Evolutionary conservation across 2,797 vertebrate species (phyloP).

Genomic region (Pampus argenteus): DNA sequence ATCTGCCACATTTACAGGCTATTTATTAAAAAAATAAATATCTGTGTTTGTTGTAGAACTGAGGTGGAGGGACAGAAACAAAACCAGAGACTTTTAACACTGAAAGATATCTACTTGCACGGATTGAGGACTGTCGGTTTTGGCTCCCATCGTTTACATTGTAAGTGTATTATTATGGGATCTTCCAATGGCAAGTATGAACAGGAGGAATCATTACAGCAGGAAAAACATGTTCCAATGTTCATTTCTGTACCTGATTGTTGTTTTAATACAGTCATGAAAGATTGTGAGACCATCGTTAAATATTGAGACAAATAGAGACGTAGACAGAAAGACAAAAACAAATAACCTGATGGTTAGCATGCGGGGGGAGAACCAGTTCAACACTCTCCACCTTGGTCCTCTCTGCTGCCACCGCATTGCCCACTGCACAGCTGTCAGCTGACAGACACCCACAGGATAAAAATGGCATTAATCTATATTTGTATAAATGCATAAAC

Average conservation of each 20-base stretch:
- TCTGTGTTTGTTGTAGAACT: too few relatives aligned
- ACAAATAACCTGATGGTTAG: conserved; percentile 90
- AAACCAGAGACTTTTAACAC: too few relatives aligned
- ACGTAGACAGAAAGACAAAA: not conserved
- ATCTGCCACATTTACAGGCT: too few relatives aligned
- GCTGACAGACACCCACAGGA: conserved; percentile 60
- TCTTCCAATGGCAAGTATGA: not conserved
- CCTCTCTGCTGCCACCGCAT: conserved; percentile 82
- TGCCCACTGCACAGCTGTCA: conserved; percentile 36
- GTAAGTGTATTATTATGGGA: not conserved
- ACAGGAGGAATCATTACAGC: not conserved
- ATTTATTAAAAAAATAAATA: too few relatives aligned
- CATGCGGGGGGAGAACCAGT: conserved; percentile 93
- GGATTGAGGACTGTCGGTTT: too few relatives aligned
- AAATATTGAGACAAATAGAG: not conserved
- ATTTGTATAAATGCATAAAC: not conserved
- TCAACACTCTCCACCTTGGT: conserved; percentile 95
- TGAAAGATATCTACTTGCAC: too few relatives aligned
- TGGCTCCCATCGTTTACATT: not conserved
- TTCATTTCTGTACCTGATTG: too few relatives aligned
- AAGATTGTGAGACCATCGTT: not conserved
- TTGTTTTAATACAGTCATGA: not conserved
- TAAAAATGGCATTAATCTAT: not conserved
- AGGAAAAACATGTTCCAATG: not conserved
- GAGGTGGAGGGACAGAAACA: too few relatives aligned